Evolutionary conservation across 2,888 invertebrate species (phyloP).

Genomic region (Ochropleura plecta): DNA sequence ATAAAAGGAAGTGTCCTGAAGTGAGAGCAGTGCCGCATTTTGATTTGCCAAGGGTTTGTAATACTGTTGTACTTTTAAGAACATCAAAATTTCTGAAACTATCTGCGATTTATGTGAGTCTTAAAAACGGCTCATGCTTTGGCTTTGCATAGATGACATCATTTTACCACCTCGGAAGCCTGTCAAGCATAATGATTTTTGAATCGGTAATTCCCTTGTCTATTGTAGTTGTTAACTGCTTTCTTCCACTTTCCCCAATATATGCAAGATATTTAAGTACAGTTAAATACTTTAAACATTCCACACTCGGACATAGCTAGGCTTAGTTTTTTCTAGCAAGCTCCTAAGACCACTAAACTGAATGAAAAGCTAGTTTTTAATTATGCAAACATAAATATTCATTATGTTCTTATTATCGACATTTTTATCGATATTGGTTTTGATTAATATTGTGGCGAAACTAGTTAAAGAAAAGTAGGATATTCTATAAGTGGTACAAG

Average conservation of each 20-base stretch:
- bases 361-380: constrained; percentile 27
- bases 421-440: constrained; percentile 42
- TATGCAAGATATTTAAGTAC: background rate
- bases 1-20: constrained; percentile 94
- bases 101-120: background rate
- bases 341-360: background rate
- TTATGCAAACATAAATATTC: constrained; percentile 40
- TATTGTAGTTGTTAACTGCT: background rate
- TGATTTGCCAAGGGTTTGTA: constrained; percentile 92
- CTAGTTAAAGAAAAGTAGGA: constrained; percentile 26
- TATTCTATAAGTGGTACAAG: constrained; percentile 1
- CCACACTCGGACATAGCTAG: background rate
- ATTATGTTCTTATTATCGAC: constrained; percentile 35
- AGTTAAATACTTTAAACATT: background rate
- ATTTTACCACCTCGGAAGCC: background rate
- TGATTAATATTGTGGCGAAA: constrained; percentile 26
- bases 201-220: background rate
- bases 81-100: background rate
- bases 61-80: background rate
- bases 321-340: background rate
- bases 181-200: constrained; percentile 1
- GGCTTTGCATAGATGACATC: constrained; percentile 19
- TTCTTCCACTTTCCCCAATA: constrained; percentile 1
- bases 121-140: background rate
- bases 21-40: constrained; percentile 95